phyloP scores from a whole-genome alignment of 2,113 vertebrate species.

The Phoenicopterus ruber region DNA sequence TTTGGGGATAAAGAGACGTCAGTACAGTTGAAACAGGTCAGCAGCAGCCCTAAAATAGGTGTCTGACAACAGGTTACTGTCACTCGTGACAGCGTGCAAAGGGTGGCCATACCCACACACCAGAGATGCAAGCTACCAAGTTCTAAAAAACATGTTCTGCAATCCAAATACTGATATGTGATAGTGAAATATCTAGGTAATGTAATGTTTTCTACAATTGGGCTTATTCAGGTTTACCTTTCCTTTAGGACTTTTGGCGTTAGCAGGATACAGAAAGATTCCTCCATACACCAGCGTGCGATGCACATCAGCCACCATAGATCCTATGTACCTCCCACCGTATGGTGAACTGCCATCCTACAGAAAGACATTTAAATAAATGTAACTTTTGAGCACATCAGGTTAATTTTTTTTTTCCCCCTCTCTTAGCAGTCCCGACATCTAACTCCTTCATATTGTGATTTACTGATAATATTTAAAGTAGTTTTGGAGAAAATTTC shows the following conservation, averaged over 20 bases:
- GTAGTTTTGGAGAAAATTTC: background rate
- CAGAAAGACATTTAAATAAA: background rate
- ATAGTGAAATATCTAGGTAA: background rate
- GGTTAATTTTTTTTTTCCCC: background rate
- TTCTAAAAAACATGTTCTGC: background rate
- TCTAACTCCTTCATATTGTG: background rate
- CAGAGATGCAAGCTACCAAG: background rate
- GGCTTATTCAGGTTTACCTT: constrained; percentile 79
- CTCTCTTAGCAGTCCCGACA: background rate
- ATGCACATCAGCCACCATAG: constrained; percentile 98
- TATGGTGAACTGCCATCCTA: constrained; percentile 91
- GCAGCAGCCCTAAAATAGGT: background rate
- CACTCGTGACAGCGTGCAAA: fast-evolving
- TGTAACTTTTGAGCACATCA: background rate
- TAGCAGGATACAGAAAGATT: constrained; percentile 94
- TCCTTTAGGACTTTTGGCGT: constrained; percentile 88
- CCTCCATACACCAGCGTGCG: constrained; percentile 94
- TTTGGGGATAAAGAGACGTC: background rate
- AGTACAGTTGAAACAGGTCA: background rate
- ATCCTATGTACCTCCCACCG: constrained; percentile 88
- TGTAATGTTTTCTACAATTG: background rate
- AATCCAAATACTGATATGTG: background rate
- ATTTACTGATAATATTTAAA: background rate
- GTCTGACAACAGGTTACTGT: background rate
- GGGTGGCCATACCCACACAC: background rate